A percentile compares a stretch with the other conserved stretches of the same genome.
Evolutionary conservation across 2,797 vertebrate species (phyloP).

Genomic region (Myotis findleyi): DNA sequence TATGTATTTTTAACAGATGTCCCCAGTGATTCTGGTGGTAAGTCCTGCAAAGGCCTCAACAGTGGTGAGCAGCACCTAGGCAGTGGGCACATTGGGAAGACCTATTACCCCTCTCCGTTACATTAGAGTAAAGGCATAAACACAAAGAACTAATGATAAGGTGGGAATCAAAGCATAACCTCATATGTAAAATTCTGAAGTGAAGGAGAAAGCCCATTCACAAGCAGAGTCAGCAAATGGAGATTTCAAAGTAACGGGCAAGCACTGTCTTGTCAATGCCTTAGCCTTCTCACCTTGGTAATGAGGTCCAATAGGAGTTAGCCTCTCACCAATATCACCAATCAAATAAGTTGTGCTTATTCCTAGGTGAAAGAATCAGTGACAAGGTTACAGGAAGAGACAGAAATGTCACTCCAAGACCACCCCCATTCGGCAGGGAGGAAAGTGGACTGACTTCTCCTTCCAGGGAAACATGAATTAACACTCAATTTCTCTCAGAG

Average conservation of each 20-base stretch:
- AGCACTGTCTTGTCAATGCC: background rate
- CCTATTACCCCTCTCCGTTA: background rate
- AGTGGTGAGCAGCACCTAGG: background rate
- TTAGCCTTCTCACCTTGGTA: background rate
- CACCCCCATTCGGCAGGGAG: background rate
- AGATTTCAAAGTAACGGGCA: background rate
- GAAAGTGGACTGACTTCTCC: background rate
- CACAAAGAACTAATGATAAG: background rate
- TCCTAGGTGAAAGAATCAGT: background rate
- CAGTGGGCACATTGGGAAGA: background rate
- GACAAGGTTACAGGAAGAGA: background rate
- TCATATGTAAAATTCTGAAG: background rate
- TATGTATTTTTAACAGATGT: background rate
- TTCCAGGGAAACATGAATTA: background rate
- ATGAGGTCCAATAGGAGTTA: background rate
- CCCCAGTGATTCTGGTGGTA: background rate
- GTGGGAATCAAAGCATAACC: background rate
- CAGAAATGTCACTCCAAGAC: background rate
- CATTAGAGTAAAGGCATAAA: background rate
- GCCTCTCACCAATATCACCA: background rate
- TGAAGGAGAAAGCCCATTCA: background rate
- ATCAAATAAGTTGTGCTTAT: background rate
- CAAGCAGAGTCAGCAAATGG: background rate
- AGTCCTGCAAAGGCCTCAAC: background rate
- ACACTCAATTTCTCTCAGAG: background rate